These are phyloP conservation scores for Neoarius graeffei DNA, from an alignment of 2,113 vertebrate species.

Conservation along the genomic window DNA sequence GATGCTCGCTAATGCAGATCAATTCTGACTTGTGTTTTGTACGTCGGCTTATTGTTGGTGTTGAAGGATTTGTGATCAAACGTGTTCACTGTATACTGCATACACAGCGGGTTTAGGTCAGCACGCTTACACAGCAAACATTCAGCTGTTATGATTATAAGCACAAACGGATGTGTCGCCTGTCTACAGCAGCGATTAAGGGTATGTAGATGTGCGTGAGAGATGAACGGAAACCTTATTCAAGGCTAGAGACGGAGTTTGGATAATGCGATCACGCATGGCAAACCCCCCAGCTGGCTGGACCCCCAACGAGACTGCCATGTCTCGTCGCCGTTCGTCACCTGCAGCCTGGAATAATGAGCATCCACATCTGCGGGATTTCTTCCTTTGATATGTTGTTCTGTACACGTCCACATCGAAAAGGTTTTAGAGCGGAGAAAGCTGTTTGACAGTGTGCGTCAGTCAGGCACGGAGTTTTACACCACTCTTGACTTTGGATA, in stretches of 20 bases:
- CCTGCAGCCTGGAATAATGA: slow-evolving; percentile 47
- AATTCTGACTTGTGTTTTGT: background rate
- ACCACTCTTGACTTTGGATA: background rate
- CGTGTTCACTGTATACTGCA: background rate
- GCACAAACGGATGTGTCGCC: slow-evolving; percentile 4
- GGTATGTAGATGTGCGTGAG: background rate
- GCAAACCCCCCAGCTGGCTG: slow-evolving; percentile 8
- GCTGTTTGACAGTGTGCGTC: background rate
- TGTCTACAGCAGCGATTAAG: background rate
- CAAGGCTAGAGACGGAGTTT: slow-evolving; percentile 8
- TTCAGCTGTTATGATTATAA: background rate
- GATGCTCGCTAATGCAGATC: background rate
- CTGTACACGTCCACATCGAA: background rate
- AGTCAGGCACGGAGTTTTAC: background rate
- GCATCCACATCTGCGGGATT: slow-evolving; percentile 17
- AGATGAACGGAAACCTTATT: background rate
- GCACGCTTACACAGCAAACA: slow-evolving; percentile 7
- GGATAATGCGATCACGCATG: background rate
- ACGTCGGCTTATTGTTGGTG: background rate
- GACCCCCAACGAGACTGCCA: slow-evolving; percentile 26
- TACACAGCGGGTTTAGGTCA: background rate
- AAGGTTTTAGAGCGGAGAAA: background rate
- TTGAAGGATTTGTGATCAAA: background rate
- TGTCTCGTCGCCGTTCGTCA: slow-evolving; percentile 24
- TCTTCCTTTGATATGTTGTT: slow-evolving; percentile 2